Conservation (phyloP, 2,888 invertebrate genomes). For the Melanargia galathea region DNA sequence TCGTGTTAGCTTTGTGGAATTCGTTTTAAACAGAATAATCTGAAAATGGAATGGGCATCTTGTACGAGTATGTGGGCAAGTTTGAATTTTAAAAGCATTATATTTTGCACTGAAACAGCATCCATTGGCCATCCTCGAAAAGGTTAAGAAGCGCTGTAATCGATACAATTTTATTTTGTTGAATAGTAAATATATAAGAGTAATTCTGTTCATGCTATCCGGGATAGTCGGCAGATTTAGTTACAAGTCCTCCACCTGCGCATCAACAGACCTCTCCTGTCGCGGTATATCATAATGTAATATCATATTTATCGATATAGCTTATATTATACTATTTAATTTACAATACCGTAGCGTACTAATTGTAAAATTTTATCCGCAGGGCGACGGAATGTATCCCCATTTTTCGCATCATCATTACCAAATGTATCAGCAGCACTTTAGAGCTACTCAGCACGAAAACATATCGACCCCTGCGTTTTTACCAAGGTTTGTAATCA, state of each 20-base stretch:
- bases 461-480: constrained; percentile 67
- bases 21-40: not conserved
- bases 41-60: not conserved
- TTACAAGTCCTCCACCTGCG: constrained; percentile 91
- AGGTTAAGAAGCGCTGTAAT: constrained; percentile 17
- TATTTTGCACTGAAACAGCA: not conserved
- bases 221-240: constrained; percentile 84
- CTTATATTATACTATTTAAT: constrained; percentile 5
- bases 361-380: constrained; percentile 44
- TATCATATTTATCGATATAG: constrained; percentile 42
- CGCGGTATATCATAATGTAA: constrained; percentile 82
- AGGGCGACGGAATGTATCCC: constrained; percentile 78
- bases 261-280: constrained; percentile 90
- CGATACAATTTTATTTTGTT: constrained; percentile 11
- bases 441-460: constrained; percentile 76
- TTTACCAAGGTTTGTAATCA: constrained; percentile 61
- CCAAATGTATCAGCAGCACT: constrained; percentile 79
- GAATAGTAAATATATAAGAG: constrained; percentile 40
- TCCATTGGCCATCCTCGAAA: not conserved
- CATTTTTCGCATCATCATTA: constrained; percentile 80
- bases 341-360: not conserved
- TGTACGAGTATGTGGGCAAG: not conserved
- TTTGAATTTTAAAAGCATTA: not conserved
- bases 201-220: constrained; percentile 64
- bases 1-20: not conserved